Evolutionary conservation across 2,113 vertebrate species (phyloP).

Genomic region (Erythrocercus mccallii): DNA sequence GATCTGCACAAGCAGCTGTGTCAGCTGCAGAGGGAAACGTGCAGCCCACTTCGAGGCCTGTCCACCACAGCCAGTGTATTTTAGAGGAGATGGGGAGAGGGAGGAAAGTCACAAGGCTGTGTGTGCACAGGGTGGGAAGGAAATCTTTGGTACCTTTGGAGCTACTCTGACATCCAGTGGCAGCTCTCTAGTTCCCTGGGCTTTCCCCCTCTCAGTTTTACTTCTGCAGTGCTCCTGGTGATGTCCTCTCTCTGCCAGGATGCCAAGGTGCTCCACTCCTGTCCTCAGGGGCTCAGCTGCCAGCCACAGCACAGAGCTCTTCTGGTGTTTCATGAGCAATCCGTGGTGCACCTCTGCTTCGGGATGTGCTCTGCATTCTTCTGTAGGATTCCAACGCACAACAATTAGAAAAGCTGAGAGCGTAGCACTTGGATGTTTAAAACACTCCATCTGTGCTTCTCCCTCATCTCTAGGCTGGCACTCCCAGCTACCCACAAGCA

Average conservation of each 20-base stretch:
- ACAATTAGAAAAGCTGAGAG: background rate
- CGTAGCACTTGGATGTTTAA: background rate
- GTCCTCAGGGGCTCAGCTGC: background rate
- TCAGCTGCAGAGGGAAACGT: background rate
- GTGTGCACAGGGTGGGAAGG: background rate
- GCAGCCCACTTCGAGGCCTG: background rate
- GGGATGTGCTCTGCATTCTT: background rate
- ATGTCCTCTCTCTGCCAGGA: background rate
- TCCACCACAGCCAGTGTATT: background rate
- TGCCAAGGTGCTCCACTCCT: background rate
- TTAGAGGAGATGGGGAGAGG: background rate
- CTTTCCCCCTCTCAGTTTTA: background rate
- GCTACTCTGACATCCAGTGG: background rate
- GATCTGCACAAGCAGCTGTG: background rate
- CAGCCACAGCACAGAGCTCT: background rate
- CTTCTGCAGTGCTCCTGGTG: background rate
- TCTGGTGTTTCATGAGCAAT: rapidly evolving
- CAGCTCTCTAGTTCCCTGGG: background rate
- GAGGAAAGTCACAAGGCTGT: background rate
- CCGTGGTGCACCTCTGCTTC: background rate
- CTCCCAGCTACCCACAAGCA: background rate
- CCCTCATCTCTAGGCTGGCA: background rate
- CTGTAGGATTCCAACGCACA: background rate
- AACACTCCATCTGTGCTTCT: background rate
- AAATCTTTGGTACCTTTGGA: background rate